phyloP scores from a whole-genome alignment of 2,888 invertebrate species.

The Sphecodes monilicornis region DNA sequence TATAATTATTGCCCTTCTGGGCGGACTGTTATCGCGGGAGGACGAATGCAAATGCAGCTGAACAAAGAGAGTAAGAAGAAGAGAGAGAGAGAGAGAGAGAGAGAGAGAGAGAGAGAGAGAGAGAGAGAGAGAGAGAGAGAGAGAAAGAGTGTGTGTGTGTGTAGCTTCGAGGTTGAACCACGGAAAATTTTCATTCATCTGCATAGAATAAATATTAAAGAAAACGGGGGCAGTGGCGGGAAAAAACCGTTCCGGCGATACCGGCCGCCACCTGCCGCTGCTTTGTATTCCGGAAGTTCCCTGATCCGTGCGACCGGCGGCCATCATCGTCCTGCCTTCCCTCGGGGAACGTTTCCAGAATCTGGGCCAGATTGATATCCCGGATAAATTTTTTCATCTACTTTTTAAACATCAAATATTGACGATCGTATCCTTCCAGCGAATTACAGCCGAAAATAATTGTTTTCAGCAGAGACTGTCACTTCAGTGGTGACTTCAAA shows the following conservation, averaged over 20 bases:
- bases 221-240: conserved; percentile 16
- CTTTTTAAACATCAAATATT: not conserved
- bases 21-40: conserved; percentile 56
- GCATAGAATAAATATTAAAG: conserved; percentile 57
- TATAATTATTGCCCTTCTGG: conserved; percentile 55
- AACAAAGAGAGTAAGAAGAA: not conserved
- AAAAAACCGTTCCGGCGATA: not conserved
- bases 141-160: no score
- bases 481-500: no score
- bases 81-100: not conserved
- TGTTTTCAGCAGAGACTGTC: not conserved
- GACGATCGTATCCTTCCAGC: no score
- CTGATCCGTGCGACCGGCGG: conserved; percentile 4
- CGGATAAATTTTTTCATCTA: not conserved
- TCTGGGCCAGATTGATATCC: conserved; percentile 2
- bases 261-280: conserved; percentile 32
- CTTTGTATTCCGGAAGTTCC: conserved; percentile 39
- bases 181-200: conserved; percentile 60
- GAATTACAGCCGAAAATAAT: not conserved
- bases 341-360: not conserved
- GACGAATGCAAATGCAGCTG: conserved; percentile 58
- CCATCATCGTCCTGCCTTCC: not conserved
- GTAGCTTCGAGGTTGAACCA: conserved; percentile 28
- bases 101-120: not conserved
- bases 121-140: not conserved